Evolutionary conservation across 2,113 vertebrate genomes (phyloP).

Genomic region (Laticauda colubrina): DNA sequence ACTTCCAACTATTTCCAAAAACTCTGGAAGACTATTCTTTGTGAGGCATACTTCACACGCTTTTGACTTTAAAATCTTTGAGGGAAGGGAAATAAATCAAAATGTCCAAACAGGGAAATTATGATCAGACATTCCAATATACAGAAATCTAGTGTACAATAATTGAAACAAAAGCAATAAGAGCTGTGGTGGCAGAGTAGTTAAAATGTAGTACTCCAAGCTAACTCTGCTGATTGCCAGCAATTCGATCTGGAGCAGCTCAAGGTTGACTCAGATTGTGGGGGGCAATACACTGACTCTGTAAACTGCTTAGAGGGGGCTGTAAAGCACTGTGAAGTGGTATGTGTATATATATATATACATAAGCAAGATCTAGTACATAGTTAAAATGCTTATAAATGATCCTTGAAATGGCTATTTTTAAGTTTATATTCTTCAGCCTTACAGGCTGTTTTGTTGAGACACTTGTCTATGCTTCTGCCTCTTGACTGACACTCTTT

Average conservation of each 20-base stretch:
- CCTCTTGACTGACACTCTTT: neutral
- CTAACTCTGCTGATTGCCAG: neutral
- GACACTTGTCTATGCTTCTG: neutral
- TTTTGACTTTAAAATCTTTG: neutral
- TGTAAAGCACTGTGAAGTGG: neutral
- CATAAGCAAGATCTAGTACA: neutral
- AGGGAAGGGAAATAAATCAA: neutral
- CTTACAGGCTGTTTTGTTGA: neutral
- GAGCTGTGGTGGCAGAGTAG: neutral
- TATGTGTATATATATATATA: neutral
- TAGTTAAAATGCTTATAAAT: neutral
- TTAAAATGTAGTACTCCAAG: neutral
- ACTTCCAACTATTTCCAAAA: neutral
- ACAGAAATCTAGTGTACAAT: neutral
- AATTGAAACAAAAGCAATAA: neutral
- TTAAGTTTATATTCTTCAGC: neutral
- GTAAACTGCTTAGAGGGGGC: neutral
- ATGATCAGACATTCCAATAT: neutral
- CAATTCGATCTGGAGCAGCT: neutral
- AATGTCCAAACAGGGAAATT: neutral
- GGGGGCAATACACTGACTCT: neutral
- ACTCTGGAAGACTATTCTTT: neutral
- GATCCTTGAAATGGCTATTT: neutral
- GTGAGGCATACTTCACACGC: too few species aligned
- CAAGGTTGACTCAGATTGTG: neutral